These are phyloP conservation scores for Mimachlamys varia DNA, from an alignment of 2,888 invertebrate species.

Conservation along the genomic window DNA sequence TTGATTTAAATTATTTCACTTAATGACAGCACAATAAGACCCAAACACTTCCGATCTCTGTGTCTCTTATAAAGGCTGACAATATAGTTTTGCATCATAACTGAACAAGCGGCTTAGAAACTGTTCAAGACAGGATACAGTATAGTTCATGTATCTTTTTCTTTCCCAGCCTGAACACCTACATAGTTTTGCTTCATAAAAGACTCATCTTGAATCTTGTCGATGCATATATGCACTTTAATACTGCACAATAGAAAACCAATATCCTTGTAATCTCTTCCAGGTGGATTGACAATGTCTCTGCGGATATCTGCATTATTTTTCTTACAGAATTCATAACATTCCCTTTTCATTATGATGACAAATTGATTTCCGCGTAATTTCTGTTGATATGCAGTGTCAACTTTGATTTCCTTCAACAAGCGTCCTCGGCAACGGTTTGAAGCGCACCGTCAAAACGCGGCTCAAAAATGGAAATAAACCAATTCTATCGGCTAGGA, in stretches of 20 bases:
- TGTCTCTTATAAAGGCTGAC: background rate
- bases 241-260: background rate
- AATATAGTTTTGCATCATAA: background rate
- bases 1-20: too few species aligned
- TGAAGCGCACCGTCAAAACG: background rate
- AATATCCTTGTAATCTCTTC: background rate
- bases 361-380: conserved; percentile 24
- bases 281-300: background rate
- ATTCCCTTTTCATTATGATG: background rate
- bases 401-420: background rate
- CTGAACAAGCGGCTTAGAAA: background rate
- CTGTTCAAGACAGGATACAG: background rate
- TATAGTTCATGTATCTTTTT: too few species aligned
- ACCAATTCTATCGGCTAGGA: background rate
- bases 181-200: background rate
- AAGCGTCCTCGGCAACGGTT: background rate
- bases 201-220: background rate
- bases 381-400: background rate
- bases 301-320: background rate
- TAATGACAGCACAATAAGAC: too few species aligned
- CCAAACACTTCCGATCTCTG: too few species aligned
- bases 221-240: background rate
- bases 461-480: conserved; percentile 3
- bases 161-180: background rate
- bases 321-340: background rate